phyloP scores from a whole-genome alignment of 2,888 invertebrate species.

The Xestia c-nigrum region DNA sequence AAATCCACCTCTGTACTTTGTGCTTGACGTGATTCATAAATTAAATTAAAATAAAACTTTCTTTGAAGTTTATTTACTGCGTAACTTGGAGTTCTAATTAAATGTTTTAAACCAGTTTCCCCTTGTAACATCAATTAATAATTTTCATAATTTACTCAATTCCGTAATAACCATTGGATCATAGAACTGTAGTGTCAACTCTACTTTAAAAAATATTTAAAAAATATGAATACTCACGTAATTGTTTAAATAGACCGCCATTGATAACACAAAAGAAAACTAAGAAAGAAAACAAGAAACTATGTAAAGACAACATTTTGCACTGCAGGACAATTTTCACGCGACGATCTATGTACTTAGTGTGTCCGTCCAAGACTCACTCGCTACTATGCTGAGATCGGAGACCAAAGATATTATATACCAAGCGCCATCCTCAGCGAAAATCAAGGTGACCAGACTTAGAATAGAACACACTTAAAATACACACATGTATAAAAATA shows the following conservation, averaged over 20 bases:
- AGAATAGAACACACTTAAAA: constrained; percentile 41
- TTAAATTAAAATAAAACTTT: too few species aligned
- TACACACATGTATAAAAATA: constrained; percentile 2
- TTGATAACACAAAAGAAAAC: constrained; percentile 72
- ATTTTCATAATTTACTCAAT: not conserved
- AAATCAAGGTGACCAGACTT: constrained; percentile 65
- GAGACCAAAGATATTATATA: constrained; percentile 66
- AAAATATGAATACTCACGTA: constrained; percentile 74
- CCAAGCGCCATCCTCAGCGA: constrained; percentile 41
- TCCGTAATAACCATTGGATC: not conserved
- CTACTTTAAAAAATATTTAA: not conserved
- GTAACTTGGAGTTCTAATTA: not conserved
- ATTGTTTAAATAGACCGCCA: constrained; percentile 71
- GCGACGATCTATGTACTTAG: constrained; percentile 21
- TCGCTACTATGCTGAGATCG: constrained; percentile 51
- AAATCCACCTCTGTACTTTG: too few species aligned
- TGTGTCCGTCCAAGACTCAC: constrained; percentile 44
- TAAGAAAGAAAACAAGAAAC: constrained; percentile 62
- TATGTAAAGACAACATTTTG: constrained; percentile 54
- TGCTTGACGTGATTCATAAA: too few species aligned
- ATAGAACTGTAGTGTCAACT: not conserved
- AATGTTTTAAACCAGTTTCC: not conserved
- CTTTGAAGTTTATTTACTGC: not conserved
- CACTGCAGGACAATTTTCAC: constrained; percentile 25
- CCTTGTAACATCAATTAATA: not conserved